Conservation (phyloP, 1,140 invertebrate genomes). For the Calephelis virginiensis region DNA sequence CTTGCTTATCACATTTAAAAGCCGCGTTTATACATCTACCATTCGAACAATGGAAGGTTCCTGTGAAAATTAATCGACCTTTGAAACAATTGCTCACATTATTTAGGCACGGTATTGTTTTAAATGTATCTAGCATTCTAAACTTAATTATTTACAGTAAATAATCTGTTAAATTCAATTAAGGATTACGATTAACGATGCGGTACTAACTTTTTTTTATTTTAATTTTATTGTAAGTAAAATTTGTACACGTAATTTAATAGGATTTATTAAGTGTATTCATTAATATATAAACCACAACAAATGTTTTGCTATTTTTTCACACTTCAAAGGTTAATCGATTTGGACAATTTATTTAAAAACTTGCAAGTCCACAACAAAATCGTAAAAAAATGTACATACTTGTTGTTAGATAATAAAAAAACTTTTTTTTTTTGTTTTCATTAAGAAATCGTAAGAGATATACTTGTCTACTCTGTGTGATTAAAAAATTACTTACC, state of each 20-base stretch:
- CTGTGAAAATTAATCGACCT: constrained; percentile 62
- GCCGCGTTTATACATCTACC: constrained; percentile 93
- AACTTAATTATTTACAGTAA: not conserved
- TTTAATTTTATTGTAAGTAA: not conserved
- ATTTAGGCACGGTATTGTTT: not conserved
- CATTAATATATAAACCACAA: too few relatives aligned
- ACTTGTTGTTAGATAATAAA: too few relatives aligned
- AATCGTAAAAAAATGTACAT: too few relatives aligned
- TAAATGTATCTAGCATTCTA: not conserved
- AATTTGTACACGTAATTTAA: too few relatives aligned
- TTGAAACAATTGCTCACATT: constrained; percentile 7
- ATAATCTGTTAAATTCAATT: constrained; percentile 8
- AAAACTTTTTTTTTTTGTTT: too few relatives aligned
- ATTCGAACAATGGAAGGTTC: constrained; percentile 95
- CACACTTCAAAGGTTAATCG: too few relatives aligned
- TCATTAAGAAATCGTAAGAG: too few relatives aligned
- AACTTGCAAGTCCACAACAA: too few relatives aligned
- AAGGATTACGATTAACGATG: not conserved
- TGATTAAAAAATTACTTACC: constrained; percentile 77
- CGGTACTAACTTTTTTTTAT: not conserved
- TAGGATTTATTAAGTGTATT: too few relatives aligned
- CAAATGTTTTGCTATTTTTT: too few relatives aligned
- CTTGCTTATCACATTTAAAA: constrained; percentile 94
- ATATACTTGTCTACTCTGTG: too few relatives aligned
- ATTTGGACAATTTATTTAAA: too few relatives aligned